Evolutionary conservation across 2,888 invertebrate genomes (phyloP), one percentile per base, ranked within the genome.

Genomic region (Calameuta filiformis): DNA sequence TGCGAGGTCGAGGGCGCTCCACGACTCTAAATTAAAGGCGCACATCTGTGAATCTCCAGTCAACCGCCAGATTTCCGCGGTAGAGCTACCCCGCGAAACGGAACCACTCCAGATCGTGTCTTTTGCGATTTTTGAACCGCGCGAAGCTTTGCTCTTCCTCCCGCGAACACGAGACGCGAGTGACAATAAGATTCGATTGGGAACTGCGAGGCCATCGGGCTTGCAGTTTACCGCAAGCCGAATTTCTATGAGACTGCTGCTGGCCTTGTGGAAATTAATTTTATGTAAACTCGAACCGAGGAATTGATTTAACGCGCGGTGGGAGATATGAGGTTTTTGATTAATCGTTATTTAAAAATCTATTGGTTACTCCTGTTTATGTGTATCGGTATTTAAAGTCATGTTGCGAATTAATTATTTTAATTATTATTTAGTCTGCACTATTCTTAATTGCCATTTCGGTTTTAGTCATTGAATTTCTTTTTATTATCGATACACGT

Each of bases 1-100:
- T 83, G 87, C 87, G 89, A 88, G 90, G 88, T 90, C 89, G 90
- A 90, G 90, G 88, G 90, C 89, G 89, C 86, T 88, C 84, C 85
- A 86, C 87, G 89, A 81, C 87, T 89, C 88, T 88, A 90, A 90
- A 90, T 90, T 90, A 89, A 90, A 90, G 89, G 88, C 90, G 89
- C 89, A 85, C 88, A 87, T 87, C 88, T 88, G 87, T 85, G 86
- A 87, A 88, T 85, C 89, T 89, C 88, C 90, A 90, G 90, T 90
- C 90, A 88, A 87, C 86, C 87, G 89, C 86, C 85, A 86, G 89
- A 87, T 90, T 88, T 88, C 87, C 86, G 85, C 83, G 86, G 85
- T 81, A 81, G 76, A 37, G 69, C 78, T 75, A 35, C 34, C 69
- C 23, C 31, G 6, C 33, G n/a, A 37, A 73, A 37, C 77, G 37